Evolutionary conservation across 2,888 invertebrate species (phyloP), one percentile per base, ranked within the genome.

Genomic region (Pycnomerus fuliginosus): DNA sequence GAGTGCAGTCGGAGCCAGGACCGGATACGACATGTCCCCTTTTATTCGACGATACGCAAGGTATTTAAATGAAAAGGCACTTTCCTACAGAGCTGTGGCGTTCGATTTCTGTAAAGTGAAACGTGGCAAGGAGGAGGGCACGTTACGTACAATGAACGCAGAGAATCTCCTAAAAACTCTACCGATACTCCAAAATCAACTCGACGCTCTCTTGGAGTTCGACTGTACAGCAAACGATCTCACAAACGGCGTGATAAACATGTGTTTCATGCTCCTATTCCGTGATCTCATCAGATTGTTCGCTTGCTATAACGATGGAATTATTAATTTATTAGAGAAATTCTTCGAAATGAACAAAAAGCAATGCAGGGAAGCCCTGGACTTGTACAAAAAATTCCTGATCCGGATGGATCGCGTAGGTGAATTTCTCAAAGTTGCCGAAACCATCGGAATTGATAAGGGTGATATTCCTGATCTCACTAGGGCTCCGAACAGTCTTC

Each of bases 331-430:
- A 56, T 76, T 99, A 74, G 99, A 99, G 78, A 99, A 99, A 75
- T 99, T 95, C 78, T 99, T 99, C 75, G 97, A 97, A 73, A 97
- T 99, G 97, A 98, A 97, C 76, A 99, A 98, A 75, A 99, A 99
- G 76, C 95, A 97, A 73, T 95, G 95, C 67, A 85, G 95, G 57
- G 98, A 99, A 68, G 98, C 97, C 58, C 81, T 99, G 73, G 98
- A 99, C 72, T 83, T 97, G 66, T 99, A 99, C 76, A 99, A 98
- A 77, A 96, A 95, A 76, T 99, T 99, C 77, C 83, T 99, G 64
- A 95, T 96, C 62, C 84, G 98, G 65, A 98, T 99, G 94, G 98
- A 99, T 78, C 85, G 94, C 74, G 98, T 99, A 48, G 94, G 93
- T 43, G 98, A 98, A 77, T 99, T 99, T 75, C 79, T 99, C 47